Evolutionary conservation across 2,888 invertebrate species (phyloP), one percentile per base, ranked within the genome.

Genomic region (Polietes domitor): DNA sequence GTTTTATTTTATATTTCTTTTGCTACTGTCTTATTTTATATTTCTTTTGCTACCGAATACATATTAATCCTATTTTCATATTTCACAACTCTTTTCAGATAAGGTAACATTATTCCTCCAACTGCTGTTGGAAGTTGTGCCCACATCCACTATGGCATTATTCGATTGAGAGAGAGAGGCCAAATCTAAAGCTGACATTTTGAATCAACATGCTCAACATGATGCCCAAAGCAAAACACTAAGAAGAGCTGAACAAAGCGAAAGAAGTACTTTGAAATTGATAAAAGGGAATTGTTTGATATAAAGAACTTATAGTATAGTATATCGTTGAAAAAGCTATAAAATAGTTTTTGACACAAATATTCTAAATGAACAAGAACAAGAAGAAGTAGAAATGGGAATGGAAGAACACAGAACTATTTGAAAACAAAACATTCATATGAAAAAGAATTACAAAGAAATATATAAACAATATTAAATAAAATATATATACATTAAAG

Each of bases 101-200:
- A 96, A 96, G 92, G 95, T 97, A 87, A 98, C 97, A 87, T 95
- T 97, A 89, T 97, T 97, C 93, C 94, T 97, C 90, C 98, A 98
- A 94, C 95, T 97, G 94, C 94, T 96, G 90, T 93, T 98, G 91
- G 97, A 98, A 93, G 97, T 98, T 90, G 97, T 97, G 88, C 97
- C 98, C 89, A 97, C 97, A 83, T 95, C 96, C 88, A 95, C 95
- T 86, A 96, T 95, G 93, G 90, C 90, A 81, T 90, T 92, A 91
- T 92, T 92, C 86, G 92, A 92, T 86, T 92, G 88, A 74, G 53
- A 28, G 77, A 5, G 88, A 74, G 53, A 28, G 77, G 7, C 47
- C 47, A 6, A 32, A 24, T 28, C 21, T 74, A 68, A 19, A 15
- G 19, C 9, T 53, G 17, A 26, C 50, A 24, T 21, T 37, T 37